Evolutionary conservation across 2,113 vertebrate species (phyloP), one percentile per base, ranked within the genome.

Genomic region (Anoplopoma fimbria): DNA sequence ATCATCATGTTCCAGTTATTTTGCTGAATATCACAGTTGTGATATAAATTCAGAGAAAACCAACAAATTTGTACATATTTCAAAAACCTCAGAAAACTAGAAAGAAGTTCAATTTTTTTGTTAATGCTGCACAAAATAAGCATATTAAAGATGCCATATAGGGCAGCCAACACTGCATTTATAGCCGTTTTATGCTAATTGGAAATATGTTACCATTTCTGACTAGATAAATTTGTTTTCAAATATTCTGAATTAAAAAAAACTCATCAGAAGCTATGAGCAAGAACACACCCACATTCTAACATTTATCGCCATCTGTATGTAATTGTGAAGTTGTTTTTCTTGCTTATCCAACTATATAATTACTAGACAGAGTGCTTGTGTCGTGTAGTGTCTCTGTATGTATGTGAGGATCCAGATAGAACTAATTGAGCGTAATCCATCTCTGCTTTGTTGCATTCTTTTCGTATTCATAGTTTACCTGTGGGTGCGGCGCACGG

Each of bases 401-500:
- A 10, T 29, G 77, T 12, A 25, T 33, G 77, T 17, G 13, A 45
- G 29, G 40, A 51, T 40, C 0, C 17, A 23, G 57, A 67, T 51
- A 14, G 31, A 36, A 42, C 10, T n/a, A 36, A 63, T 1, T 29
- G 23, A 63, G 51, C 47, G 8, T 21, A 33, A 69, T 4, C 5
- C 60, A 23, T 17, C 33, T 21, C 15, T 2, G 19, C 36, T 55
- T 47, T 19, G 42, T 36, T 27, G 31, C 27, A 4, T 34, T 61
- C 13, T 71, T 53, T 17, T 36, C 5, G n/a, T 23, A 5, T 38
- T 45, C 15, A 13, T 38, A 9, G 25, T 57, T 87, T 92, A 95
- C 95, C 95, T 94, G 93, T 95, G 91, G 96, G 94, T 93, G 95
- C 85, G 92, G 91, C 94, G 93, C 69, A 93, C 92, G 94, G 95